A percentile compares a stretch with the other conserved stretches of the same genome.
Conservation (phyloP, 2,113 vertebrate species). For the Pipra filicauda region DNA sequence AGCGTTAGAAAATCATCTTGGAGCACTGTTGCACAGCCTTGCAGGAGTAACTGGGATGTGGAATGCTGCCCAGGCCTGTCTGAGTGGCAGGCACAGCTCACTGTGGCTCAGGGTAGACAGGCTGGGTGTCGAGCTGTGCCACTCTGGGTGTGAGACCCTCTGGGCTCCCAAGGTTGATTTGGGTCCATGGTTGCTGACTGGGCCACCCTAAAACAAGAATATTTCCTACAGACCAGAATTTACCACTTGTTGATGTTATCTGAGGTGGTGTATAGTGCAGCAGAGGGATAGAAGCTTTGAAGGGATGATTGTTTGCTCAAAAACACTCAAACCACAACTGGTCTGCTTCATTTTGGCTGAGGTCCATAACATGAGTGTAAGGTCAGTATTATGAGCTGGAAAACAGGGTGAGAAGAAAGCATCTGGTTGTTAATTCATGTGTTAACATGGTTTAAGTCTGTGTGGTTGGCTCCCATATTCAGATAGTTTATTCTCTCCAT, state of each 20-base stretch:
- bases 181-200: neutral
- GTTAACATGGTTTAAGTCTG: neutral
- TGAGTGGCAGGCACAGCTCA: accelerated
- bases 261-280: neutral
- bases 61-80: neutral
- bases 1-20: neutral
- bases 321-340: neutral
- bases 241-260: neutral
- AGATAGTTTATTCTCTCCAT: neutral
- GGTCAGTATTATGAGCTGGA: neutral
- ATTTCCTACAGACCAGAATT: neutral
- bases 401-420: neutral
- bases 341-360: neutral
- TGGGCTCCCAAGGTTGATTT: neutral
- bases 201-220: neutral
- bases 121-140: neutral
- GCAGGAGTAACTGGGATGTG: neutral
- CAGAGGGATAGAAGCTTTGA: neutral
- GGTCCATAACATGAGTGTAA: neutral
- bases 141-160: too few relatives aligned
- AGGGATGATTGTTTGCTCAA: neutral
- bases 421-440: neutral
- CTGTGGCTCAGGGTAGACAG: accelerated
- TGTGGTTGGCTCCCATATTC: neutral
- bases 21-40: neutral